Evolutionary conservation across 2,113 vertebrate genomes (phyloP).

Genomic region (Rhabdornis inornatus): DNA sequence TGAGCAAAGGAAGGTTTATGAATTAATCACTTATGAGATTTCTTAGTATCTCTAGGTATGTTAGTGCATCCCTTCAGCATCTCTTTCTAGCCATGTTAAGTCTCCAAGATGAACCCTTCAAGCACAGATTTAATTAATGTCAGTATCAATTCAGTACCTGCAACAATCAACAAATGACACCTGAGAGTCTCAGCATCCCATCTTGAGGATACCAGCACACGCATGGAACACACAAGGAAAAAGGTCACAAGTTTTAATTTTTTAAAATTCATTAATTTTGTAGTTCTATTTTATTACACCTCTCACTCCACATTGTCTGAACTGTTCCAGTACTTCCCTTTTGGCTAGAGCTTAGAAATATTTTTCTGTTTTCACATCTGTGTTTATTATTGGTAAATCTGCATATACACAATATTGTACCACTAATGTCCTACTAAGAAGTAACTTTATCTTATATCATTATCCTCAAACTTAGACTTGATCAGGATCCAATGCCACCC

Average conservation of each 20-base stretch:
- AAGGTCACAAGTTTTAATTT: not conserved
- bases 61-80: slow-evolving; percentile 4
- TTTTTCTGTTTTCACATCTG: not conserved
- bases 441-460: not conserved
- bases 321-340: not conserved
- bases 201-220: not conserved
- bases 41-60: not conserved
- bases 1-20: not conserved
- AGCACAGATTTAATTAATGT: slow-evolving; percentile 18
- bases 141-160: slow-evolving; percentile 8
- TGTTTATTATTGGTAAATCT: not conserved
- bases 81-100: not conserved
- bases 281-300: not conserved
- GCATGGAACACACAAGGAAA: not conserved
- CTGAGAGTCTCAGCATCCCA: not conserved
- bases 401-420: not conserved
- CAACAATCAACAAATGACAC: slow-evolving; percentile 13
- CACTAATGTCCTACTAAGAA: not conserved
- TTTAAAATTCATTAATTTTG: not conserved
- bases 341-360: not conserved
- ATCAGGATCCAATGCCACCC: not conserved
- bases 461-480: not conserved
- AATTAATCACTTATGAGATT: not conserved
- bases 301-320: not conserved
- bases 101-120: not conserved